Base-by-base conservation (phyloP, 1,140 invertebrate species). In the Melanaphis sacchari region DNA sequence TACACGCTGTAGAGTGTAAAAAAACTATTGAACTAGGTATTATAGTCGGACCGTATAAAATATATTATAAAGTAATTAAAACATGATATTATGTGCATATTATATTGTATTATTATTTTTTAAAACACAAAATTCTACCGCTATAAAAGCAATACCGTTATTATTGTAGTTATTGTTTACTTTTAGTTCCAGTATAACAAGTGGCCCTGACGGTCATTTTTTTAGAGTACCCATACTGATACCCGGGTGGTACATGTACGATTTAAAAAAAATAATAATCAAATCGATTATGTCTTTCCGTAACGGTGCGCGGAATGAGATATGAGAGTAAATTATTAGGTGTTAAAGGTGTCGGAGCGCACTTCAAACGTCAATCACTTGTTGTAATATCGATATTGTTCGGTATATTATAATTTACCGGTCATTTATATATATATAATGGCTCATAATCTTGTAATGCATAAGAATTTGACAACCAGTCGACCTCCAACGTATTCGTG, bases 261-360 rank as follows among this genome's bases (percentile, higher is more conserved):
- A 18, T n/a, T 76, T 15, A 15, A 66, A 59, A 59, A 59, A 54
- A 54, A 59, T n/a, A n/a, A 18, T 18, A n/a, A n/a, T 76, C 31
- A 76, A 76, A 76, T 76, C 59, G 59, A 76, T 76, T 76, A 76
- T 76, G n/a, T 76, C 59, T n/a, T n/a, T 76, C n/a, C 59, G 59
- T 76, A 18, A 76, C 59, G 59, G 59, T 76, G 31, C 15, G 8
- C 0, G 59, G 59, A 66, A 66, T 66, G 31, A 76, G 59, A n/a
- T 76, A 76, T 76, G 31, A 66, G 26, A 59, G 59, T 66, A 66
- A 66, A 66, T 76, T 76, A 76, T 76, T 76, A n/a, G 15, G 59
- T 76, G 59, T 76, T 76, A 76, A 76, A 76, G 59, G 59, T 76
- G 59, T 15, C 31, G 59, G 31, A n/a, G 31, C 59, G 31, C 59